Conservation (phyloP, 2,888 invertebrate genomes). For the Crocallis elinguaria region DNA sequence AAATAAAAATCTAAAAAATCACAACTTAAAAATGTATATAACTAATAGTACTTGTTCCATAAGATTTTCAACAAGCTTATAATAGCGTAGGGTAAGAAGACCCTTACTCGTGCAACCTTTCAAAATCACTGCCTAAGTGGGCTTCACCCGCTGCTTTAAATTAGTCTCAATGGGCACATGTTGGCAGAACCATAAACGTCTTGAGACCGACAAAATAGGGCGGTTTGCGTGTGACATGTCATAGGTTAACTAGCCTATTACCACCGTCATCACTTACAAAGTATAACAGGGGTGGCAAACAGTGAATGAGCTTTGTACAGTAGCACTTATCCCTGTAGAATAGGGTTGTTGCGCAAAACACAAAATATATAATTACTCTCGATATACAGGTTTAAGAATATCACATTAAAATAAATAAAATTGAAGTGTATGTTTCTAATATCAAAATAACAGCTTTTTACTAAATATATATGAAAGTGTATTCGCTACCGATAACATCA, state of each 20-base stretch:
- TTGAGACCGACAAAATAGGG: slow-evolving; percentile 32
- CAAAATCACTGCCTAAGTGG: slow-evolving; percentile 11
- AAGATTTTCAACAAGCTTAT: neutral
- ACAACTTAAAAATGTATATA: too few species aligned
- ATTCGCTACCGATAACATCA: too few species aligned
- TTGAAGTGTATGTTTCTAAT: too few species aligned
- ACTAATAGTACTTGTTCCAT: neutral
- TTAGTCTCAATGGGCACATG: slow-evolving; percentile 24
- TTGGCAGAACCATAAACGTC: slow-evolving; percentile 24
- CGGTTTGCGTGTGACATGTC: slow-evolving; percentile 51
- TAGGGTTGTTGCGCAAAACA: too few species aligned
- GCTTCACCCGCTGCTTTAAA: slow-evolving; percentile 12
- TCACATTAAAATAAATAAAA: too few species aligned
- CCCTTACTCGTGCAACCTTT: slow-evolving; percentile 13
- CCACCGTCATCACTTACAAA: slow-evolving; percentile 47
- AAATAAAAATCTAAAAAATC: too few species aligned
- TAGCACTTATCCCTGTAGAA: neutral
- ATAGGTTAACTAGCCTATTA: slow-evolving; percentile 66
- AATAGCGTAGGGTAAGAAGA: neutral
- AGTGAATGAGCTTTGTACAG: slow-evolving; percentile 7
- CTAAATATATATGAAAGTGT: too few species aligned
- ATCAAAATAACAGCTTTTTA: too few species aligned
- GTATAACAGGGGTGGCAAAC: slow-evolving; percentile 5
- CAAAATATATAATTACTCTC: too few species aligned
- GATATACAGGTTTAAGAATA: too few species aligned